Evolutionary conservation across 1,140 invertebrate genomes (phyloP).

Genomic region (Trichoplusia ni): DNA sequence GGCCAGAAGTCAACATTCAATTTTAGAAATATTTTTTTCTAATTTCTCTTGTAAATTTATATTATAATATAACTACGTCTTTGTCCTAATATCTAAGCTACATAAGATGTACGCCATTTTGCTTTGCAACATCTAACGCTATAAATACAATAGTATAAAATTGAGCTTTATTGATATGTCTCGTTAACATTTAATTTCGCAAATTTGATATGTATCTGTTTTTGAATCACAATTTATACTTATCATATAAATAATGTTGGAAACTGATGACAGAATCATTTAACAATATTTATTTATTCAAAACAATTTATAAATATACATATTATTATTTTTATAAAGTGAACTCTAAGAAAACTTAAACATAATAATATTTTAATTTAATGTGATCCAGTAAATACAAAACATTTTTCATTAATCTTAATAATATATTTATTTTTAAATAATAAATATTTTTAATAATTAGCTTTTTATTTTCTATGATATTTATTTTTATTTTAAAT

Average conservation of each 20-base stretch:
- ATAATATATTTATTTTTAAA: too few relatives aligned
- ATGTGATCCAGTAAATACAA: too few relatives aligned
- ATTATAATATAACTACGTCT: slow-evolving; percentile 46
- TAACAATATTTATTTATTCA: background rate
- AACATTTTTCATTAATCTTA: too few relatives aligned
- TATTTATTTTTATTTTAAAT: too few relatives aligned
- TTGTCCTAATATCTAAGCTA: slow-evolving; percentile 64
- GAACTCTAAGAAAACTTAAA: too few relatives aligned
- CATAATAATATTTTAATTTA: too few relatives aligned
- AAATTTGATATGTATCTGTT: slow-evolving; percentile 30
- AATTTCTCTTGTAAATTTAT: slow-evolving; percentile 50
- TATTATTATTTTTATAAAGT: too few relatives aligned
- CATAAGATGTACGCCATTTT: slow-evolving; percentile 61
- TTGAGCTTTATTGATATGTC: slow-evolving; percentile 80
- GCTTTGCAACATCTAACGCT: slow-evolving; percentile 70
- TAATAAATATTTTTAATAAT: too few relatives aligned
- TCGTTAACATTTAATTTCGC: slow-evolving; percentile 49
- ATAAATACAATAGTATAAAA: slow-evolving; percentile 77
- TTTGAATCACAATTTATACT: slow-evolving; percentile 20
- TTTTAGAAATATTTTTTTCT: slow-evolving; percentile 51
- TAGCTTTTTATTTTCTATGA: too few relatives aligned
- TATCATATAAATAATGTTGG: background rate
- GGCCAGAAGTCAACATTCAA: slow-evolving; percentile 47
- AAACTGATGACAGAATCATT: too few relatives aligned
- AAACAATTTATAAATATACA: background rate